These are phyloP conservation scores for Rhincodon typus DNA, from an alignment of 2,797 vertebrate genomes.

Conservation along the genomic window DNA sequence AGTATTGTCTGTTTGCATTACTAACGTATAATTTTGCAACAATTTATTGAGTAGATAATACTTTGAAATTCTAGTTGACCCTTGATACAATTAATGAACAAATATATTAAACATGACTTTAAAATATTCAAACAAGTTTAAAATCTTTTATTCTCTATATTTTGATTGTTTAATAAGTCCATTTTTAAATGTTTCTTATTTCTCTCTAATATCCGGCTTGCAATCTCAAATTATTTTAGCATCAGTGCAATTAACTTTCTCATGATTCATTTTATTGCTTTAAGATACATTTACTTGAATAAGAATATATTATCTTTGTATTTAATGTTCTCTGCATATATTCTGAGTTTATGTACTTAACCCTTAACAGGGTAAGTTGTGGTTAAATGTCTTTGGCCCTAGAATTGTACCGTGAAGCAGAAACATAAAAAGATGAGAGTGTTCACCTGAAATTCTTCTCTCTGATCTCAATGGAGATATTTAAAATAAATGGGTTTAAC, in stretches of 20 bases:
- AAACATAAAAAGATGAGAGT: neutral
- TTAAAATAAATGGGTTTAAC: neutral
- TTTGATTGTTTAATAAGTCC: neutral
- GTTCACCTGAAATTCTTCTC: neutral
- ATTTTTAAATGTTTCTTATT: neutral
- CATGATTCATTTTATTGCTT: conserved; percentile 20
- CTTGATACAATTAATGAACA: neutral
- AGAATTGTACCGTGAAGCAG: neutral
- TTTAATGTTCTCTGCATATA: conserved; percentile 4
- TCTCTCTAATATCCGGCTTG: conserved; percentile 9
- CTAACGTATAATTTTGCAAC: neutral
- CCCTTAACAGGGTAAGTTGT: neutral
- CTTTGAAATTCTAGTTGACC: neutral
- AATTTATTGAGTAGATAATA: neutral
- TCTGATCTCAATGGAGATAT: neutral
- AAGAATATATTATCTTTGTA: neutral
- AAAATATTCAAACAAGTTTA: conserved; percentile 19
- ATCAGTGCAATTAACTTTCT: neutral
- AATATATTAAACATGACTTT: neutral
- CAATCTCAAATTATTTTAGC: conserved; percentile 8
- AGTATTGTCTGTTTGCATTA: neutral
- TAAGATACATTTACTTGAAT: conserved; percentile 23
- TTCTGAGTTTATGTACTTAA: conserved; percentile 15
- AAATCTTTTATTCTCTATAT: neutral
- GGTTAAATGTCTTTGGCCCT: neutral